A percentile compares a stretch with the other conserved stretches of the same genome.
phyloP scores from a whole-genome alignment of 2,888 invertebrate genomes.

The Syritta pipiens region DNA sequence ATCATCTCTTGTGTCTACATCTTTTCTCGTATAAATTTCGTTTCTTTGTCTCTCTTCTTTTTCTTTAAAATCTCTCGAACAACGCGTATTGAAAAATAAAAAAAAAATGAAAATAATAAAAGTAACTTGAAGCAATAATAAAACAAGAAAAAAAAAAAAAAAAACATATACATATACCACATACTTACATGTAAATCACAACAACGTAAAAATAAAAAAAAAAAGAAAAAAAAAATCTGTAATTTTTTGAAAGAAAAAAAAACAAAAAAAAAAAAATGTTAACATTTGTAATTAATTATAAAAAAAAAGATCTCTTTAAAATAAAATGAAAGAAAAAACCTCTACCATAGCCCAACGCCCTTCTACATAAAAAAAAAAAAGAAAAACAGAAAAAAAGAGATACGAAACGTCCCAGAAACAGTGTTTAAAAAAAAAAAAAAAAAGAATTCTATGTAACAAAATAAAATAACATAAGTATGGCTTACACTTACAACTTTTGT shows the following conservation, averaged over 20 bases:
- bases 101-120: conserved; percentile 23
- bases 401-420: conserved; percentile 53
- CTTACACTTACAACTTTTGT: conserved; percentile 41
- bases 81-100: conserved; percentile 4
- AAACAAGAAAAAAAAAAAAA: conserved; percentile 5
- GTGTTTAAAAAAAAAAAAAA: conserved; percentile 50
- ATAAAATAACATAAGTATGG: conserved; percentile 26
- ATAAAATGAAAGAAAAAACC: conserved; percentile 27
- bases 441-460: conserved; percentile 33
- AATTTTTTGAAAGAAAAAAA: conserved; percentile 30
- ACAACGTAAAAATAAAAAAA: conserved; percentile 10
- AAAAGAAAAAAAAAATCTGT: conserved; percentile 6
- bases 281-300: conserved; percentile 62
- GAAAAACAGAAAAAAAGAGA: conserved; percentile 4
- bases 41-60: too few species aligned
- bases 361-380: conserved; percentile 23
- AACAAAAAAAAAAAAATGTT: conserved; percentile 43
- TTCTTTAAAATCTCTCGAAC: too few species aligned
- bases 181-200: conserved; percentile 31
- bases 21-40: too few species aligned
- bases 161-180: conserved; percentile 24
- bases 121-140: conserved; percentile 52
- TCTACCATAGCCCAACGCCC: conserved; percentile 67
- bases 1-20: too few species aligned
- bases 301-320: conserved; percentile 56